A percentile compares a stretch with the other conserved stretches of the same genome.
Conservation (phyloP, 2,113 vertebrate genomes). For the Greenwoodochromis staneri region DNA sequence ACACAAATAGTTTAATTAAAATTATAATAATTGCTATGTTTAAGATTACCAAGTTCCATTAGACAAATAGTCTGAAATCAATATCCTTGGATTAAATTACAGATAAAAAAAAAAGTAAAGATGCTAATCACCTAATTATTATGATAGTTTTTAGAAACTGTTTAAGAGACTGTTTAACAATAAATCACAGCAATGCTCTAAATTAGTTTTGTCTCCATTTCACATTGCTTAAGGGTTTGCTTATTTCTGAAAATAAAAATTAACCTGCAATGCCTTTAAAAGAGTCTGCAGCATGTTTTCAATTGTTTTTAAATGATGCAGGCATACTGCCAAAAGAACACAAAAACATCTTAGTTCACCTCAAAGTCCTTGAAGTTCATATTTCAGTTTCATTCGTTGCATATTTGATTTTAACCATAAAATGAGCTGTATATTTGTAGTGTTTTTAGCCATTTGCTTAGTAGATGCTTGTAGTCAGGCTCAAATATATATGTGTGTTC, state of each 20-base stretch:
- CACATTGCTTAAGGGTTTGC: neutral
- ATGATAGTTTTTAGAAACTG: neutral
- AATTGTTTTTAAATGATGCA: neutral
- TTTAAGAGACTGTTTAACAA: neutral
- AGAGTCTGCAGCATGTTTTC: neutral
- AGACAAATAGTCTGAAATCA: neutral
- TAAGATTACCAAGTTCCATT: neutral
- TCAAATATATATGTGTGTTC: neutral
- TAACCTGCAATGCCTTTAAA: neutral
- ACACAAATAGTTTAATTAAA: neutral
- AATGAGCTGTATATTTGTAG: neutral
- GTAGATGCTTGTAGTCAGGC: neutral
- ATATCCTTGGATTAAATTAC: neutral
- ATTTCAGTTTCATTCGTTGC: neutral
- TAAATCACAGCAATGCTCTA: neutral
- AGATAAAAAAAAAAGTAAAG: neutral
- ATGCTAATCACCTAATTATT: neutral
- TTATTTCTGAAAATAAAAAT: neutral
- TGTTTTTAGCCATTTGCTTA: neutral
- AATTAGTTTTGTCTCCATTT: neutral
- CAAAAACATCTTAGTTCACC: neutral
- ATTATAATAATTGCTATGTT: neutral
- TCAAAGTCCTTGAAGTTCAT: neutral
- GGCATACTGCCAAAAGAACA: neutral
- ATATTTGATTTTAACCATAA: neutral